A percentile compares a stretch with the other conserved stretches of the same genome.
phyloP scores from a whole-genome alignment of 23 tunicate species.

The Phallusia fumigata region DNA sequence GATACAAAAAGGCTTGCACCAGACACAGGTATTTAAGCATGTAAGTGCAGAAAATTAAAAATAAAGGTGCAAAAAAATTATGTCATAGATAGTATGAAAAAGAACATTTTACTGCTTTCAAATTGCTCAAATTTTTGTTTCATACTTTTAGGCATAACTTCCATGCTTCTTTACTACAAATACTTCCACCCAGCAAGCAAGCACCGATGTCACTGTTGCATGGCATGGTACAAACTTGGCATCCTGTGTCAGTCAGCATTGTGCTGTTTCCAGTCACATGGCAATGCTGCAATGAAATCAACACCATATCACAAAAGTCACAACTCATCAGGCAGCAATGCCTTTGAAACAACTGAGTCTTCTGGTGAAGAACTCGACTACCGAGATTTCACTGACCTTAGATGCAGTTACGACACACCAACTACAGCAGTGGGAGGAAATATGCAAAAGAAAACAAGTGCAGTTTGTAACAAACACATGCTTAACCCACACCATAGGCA shows the following conservation, averaged over 20 bases:
- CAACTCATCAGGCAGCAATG: not conserved
- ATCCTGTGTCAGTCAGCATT: slow-evolving; percentile 19
- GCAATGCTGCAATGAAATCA: not conserved
- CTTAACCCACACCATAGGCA: slow-evolving; percentile 11
- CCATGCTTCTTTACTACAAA: slow-evolving; percentile 68
- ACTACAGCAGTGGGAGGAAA: not conserved
- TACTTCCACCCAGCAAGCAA: slow-evolving; percentile 83
- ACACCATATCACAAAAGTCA: slow-evolving; percentile 57
- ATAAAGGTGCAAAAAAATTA: no score
- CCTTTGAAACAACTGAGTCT: slow-evolving; percentile 29
- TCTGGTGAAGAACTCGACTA: slow-evolving; percentile 31
- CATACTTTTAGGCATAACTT: slow-evolving; percentile 57
- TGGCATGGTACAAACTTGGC: slow-evolving; percentile 25
- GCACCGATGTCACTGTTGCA: slow-evolving; percentile 74
- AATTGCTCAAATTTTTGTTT: not conserved
- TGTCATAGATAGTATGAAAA: no score
- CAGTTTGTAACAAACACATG: slow-evolving; percentile 12
- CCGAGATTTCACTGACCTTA: slow-evolving; percentile 43
- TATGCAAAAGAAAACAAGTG: not conserved
- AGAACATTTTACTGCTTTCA: not conserved
- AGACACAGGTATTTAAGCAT: no score
- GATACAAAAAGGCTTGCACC: no score
- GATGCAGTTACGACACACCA: slow-evolving; percentile 46
- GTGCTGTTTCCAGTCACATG: slow-evolving; percentile 5
- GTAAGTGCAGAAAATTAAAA: no score